A percentile compares a stretch with the other conserved stretches of the same genome.
These are phyloP conservation scores for Drosophila mettleri DNA, from an alignment of 2,888 invertebrate species.

Conservation along the genomic window DNA sequence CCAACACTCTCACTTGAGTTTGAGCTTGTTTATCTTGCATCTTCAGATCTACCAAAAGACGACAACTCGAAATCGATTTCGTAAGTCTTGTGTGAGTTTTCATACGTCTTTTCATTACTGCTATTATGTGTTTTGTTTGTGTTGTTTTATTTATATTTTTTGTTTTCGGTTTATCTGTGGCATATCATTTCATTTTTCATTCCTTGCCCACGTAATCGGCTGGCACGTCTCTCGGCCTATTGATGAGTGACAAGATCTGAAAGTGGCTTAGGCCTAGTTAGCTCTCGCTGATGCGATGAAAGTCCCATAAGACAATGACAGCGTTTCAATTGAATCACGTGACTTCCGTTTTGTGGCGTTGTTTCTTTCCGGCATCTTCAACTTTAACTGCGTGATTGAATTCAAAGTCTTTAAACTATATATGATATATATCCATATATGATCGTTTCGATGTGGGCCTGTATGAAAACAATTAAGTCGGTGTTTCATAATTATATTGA, in stretches of 20 bases:
- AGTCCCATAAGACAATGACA: constrained; percentile 25
- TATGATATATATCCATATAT: no score
- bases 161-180: constrained; percentile 17
- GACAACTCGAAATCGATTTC: constrained; percentile 44
- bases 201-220: constrained; percentile 60
- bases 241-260: constrained; percentile 22
- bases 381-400: not conserved
- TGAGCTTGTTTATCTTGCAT: constrained; percentile 70
- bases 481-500: no score
- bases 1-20: constrained; percentile 65
- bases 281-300: constrained; percentile 34
- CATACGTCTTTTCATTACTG: constrained; percentile 30
- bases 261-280: constrained; percentile 30
- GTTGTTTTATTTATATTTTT: constrained; percentile 4
- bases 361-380: not conserved
- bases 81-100: constrained; percentile 51
- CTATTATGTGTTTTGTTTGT: constrained; percentile 17
- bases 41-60: constrained; percentile 52
- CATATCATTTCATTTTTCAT: constrained; percentile 26
- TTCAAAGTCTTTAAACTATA: not conserved
- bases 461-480: no score
- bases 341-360: constrained; percentile 10
- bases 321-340: constrained; percentile 2
- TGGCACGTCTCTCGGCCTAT: constrained; percentile 24
- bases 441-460: no score